Evolutionary conservation across 2,888 invertebrate genomes (phyloP), one percentile per base, ranked within the genome.

Genomic region (Cosmorhoe ocellata): DNA sequence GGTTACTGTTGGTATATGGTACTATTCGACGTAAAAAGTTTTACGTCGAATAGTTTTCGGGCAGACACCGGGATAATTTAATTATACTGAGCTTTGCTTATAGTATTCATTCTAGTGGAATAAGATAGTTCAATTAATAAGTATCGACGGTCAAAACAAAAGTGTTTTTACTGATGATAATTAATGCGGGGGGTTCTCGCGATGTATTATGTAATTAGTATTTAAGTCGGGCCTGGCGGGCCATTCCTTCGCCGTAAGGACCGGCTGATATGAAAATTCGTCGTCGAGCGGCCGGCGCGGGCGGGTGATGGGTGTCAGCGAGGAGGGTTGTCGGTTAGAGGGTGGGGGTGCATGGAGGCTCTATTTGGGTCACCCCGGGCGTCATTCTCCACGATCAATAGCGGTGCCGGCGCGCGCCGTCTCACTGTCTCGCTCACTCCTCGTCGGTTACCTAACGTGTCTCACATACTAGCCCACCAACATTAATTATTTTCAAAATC

Each of bases 331-430:
- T 67, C 61, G 78, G 78, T 72, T 71, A 66, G 74, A 65, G 77
- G 76, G 69, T 64, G 76, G 79, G 79, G 81, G 79, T 69, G 72
- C 71, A 73, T 77, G 81, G 79, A 88, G 89, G 85, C 84, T 88
- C 85, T 89, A 90, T 90, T 88, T 90, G 90, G 90, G 90, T 90
- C 90, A 90, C 87, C 90, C 90, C 81, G 90, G 90, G 90, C 90
- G 88, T 85, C 88, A 85, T 80, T 76, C 82, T 76, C 81, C 81
- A 57, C 89, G 88, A 90, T 90, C 90, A 82, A 90, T 90, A 90
- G 75, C 64, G 63, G 74, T 71, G 74, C 58, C 85, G 81, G 87
- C 88, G 89, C 89, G 90, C 90, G 89, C 87, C 80, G 83, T 58
- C 69, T 69, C 44, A 54, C 78, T 64, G 56, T 81, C 86, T 76